phyloP scores from a whole-genome alignment of 2,113 vertebrate genomes.

The Falcunculus frontatus region DNA sequence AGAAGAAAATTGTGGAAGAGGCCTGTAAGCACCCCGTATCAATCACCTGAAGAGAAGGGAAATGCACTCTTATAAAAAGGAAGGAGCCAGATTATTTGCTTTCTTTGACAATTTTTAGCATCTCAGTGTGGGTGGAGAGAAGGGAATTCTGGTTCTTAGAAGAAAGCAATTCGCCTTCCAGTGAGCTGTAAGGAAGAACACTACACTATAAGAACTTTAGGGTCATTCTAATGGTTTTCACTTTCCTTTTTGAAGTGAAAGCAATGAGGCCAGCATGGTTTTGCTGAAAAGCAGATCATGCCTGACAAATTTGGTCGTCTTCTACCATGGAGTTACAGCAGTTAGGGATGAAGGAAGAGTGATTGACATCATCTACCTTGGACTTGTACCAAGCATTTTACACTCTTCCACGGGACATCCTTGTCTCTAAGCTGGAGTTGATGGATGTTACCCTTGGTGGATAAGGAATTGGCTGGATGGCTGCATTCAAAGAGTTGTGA shows the following conservation, averaged over 20 bases:
- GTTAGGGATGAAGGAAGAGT: not conserved
- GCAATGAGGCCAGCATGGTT: not conserved
- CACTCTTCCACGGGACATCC: not conserved
- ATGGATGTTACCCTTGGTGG: not conserved
- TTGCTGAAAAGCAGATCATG: not conserved
- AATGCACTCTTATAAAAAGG: not conserved
- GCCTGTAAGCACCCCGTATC: not conserved
- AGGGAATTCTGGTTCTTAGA: not conserved
- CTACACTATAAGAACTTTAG: not conserved
- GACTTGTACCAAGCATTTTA: not conserved
- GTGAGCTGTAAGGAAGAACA: not conserved
- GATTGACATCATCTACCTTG: not conserved
- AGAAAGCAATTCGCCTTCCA: not conserved
- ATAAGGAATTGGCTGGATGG: not conserved
- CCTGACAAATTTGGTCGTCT: not conserved
- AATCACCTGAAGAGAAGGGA: not conserved
- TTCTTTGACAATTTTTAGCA: not conserved
- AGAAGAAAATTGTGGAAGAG: not conserved
- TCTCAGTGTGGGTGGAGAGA: not conserved
- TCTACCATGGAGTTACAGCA: not conserved
- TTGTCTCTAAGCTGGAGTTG: not conserved
- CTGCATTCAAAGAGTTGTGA: not conserved
- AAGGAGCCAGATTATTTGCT: not conserved
- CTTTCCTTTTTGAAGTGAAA: not conserved
- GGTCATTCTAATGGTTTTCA: not conserved